phyloP scores from a whole-genome alignment of 2,113 vertebrate genomes.

The Mustelus asterias region DNA sequence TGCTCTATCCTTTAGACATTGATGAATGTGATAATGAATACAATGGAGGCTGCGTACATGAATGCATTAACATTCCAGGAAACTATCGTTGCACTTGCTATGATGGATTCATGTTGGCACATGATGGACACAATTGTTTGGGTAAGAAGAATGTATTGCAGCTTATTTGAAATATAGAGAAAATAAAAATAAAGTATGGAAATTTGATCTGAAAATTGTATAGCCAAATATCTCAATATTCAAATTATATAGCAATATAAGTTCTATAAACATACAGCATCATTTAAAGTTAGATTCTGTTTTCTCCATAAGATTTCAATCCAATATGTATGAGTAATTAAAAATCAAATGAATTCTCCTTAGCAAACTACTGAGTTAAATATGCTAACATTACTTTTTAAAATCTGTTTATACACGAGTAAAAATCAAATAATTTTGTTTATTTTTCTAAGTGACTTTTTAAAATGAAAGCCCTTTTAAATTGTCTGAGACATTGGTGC shows the following conservation, averaged over 20 bases:
- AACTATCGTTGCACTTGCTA: conserved; percentile 96
- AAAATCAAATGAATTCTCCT: not conserved
- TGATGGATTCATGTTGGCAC: conserved; percentile 89
- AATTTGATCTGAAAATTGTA: not conserved
- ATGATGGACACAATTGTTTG: conserved; percentile 95
- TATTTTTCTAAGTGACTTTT: not conserved
- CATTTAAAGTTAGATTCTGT: not conserved
- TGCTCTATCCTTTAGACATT: conserved; percentile 68
- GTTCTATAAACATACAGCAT: not conserved
- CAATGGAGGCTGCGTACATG: conserved; percentile 93
- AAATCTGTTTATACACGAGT: not conserved
- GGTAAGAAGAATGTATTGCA: conserved; percentile 60
- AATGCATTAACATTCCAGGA: conserved; percentile 93
- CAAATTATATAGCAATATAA: not conserved
- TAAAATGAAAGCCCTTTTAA: not conserved
- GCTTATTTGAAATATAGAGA: not conserved
- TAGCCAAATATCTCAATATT: not conserved
- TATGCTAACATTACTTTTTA: not conserved
- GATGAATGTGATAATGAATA: conserved; percentile 89
- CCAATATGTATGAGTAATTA: not conserved
- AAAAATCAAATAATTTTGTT: not conserved
- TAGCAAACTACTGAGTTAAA: not conserved
- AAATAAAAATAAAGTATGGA: not conserved
- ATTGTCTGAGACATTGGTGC: not conserved
- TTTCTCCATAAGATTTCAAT: not conserved